Conservation (phyloP, 1,140 invertebrate genomes). For the Pinna nobilis region DNA sequence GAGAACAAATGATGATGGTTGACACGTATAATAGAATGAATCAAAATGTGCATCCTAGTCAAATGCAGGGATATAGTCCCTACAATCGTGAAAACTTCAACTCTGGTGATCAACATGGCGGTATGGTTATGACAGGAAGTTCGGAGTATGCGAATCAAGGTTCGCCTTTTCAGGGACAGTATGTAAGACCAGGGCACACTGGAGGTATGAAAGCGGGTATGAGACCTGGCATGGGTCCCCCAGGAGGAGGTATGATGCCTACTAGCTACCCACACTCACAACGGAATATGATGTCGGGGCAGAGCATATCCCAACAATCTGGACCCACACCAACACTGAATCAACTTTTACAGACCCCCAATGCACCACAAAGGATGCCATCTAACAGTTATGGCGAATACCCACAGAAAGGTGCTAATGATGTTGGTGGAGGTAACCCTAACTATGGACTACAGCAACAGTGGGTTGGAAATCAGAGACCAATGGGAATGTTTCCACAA, state of each 20-base stretch:
- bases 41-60: constrained; percentile 60
- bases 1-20: constrained; percentile 56
- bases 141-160: constrained; percentile 60
- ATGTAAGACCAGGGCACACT: constrained; percentile 58
- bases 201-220: constrained; percentile 55
- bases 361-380: constrained; percentile 76
- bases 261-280: constrained; percentile 28
- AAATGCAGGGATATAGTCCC: constrained; percentile 61
- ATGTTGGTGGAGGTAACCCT: constrained; percentile 45
- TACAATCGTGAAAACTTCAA: constrained; percentile 55
- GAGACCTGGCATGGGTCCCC: constrained; percentile 57
- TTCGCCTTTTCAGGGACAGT: constrained; percentile 60
- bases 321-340: constrained; percentile 93
- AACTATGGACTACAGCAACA: constrained; percentile 55
- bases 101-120: constrained; percentile 64
- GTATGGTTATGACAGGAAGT: constrained; percentile 58
- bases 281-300: constrained; percentile 77
- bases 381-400: constrained; percentile 73
- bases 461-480: constrained; percentile 56
- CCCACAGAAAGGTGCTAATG: constrained; percentile 53
- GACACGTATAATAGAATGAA: constrained; percentile 65
- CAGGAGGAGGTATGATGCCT: constrained; percentile 51
- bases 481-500: constrained; percentile 62
- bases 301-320: constrained; percentile 82
- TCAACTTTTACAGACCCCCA: constrained; percentile 88